Evolutionary conservation across 2,797 vertebrate species (phyloP).

Genomic region (Premnoplex brunnescens): DNA sequence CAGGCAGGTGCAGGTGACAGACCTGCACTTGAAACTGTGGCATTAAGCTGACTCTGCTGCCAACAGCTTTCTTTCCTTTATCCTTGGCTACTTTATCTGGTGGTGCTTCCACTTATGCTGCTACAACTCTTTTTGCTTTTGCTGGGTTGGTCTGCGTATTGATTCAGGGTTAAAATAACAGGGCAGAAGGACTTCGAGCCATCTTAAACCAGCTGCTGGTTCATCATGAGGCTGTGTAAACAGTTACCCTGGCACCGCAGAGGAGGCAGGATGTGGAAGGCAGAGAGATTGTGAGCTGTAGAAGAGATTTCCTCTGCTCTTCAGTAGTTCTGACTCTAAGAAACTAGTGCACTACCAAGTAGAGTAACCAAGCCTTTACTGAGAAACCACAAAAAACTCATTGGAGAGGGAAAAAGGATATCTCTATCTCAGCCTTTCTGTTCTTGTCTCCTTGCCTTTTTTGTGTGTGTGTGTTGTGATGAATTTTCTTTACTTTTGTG

Average conservation of each 20-base stretch:
- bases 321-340: not conserved
- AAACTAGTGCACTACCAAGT: not conserved
- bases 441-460: not conserved
- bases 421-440: not conserved
- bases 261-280: not conserved
- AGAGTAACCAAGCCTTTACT: not conserved
- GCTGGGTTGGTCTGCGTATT: not conserved
- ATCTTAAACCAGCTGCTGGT: not conserved
- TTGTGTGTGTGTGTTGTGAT: not conserved
- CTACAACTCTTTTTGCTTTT: not conserved
- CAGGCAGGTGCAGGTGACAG: not conserved
- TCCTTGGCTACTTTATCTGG: not conserved
- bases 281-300: not conserved
- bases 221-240: slow-evolving; percentile 38
- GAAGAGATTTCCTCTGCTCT: not conserved
- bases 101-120: not conserved
- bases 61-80: not conserved
- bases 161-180: slow-evolving; percentile 25
- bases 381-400: not conserved
- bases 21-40: not conserved
- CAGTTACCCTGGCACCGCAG: slow-evolving; percentile 4
- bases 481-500: not conserved
- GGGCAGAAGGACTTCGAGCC: not conserved
- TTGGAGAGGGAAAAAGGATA: not conserved
- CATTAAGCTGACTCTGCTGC: not conserved